phyloP scores from a whole-genome alignment of 2,888 invertebrate species.

The Tuberolachnus salignus region DNA sequence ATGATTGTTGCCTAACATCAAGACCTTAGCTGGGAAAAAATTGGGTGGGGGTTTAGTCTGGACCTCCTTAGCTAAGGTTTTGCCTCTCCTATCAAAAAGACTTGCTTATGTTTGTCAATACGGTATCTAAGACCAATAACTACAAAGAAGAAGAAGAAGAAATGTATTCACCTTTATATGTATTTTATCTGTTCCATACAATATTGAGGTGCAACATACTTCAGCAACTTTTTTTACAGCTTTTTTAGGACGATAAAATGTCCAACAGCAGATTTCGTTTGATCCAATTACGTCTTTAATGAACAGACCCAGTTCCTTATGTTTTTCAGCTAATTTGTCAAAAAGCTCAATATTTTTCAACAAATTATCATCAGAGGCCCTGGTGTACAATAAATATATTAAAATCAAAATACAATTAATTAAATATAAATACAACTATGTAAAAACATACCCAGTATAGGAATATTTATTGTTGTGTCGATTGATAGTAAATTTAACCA shows the following conservation, averaged over 20 bases:
- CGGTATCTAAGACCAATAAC: too few species aligned
- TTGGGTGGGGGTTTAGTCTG: too few species aligned
- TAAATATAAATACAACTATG: background rate
- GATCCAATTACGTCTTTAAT: conserved; percentile 98
- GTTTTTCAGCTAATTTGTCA: conserved; percentile 93
- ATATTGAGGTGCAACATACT: conserved; percentile 98
- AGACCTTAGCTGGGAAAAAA: too few species aligned
- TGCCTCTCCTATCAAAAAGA: too few species aligned
- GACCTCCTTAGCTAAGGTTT: too few species aligned
- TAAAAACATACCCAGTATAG: conserved; percentile 76
- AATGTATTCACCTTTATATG: conserved; percentile 82
- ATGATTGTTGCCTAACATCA: too few species aligned
- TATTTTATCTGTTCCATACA: conserved; percentile 98
- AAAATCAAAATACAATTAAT: background rate
- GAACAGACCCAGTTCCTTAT: conserved; percentile 92
- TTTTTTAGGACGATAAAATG: conserved; percentile 93
- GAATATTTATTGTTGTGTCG: conserved; percentile 99
- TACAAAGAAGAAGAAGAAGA: too few species aligned
- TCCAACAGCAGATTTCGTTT: conserved; percentile 99
- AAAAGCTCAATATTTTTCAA: conserved; percentile 97
- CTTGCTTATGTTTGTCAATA: too few species aligned
- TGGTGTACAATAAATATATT: conserved; percentile 61
- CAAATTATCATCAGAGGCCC: conserved; percentile 96
- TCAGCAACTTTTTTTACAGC: conserved; percentile 90
- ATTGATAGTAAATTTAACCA: conserved; percentile 95